These are phyloP conservation scores for Macquaria australasica DNA, from an alignment of 2,113 vertebrate genomes.

Conservation along the genomic window DNA sequence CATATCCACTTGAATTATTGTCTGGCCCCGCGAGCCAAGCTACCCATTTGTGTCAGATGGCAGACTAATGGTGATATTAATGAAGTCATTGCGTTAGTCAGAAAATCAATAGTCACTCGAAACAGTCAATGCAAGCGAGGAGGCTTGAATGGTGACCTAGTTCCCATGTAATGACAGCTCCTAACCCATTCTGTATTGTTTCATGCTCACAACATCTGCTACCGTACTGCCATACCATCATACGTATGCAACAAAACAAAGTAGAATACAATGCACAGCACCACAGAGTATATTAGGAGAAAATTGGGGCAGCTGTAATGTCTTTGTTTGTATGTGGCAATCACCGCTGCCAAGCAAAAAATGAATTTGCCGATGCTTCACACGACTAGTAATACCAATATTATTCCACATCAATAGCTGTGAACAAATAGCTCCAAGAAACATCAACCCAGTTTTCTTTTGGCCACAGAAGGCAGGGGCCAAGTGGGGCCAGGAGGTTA, in stretches of 20 bases:
- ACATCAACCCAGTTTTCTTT: constrained; percentile 56
- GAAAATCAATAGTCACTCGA: constrained; percentile 87
- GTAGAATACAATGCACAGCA: constrained; percentile 55
- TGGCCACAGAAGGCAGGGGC: constrained; percentile 64
- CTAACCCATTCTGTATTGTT: constrained; percentile 75
- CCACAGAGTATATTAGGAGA: constrained; percentile 35
- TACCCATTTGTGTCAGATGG: constrained; percentile 84
- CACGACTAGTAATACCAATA: constrained; percentile 53
- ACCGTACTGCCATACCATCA: constrained; percentile 67
- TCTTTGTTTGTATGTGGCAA: constrained; percentile 70
- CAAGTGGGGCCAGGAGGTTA: constrained; percentile 69
- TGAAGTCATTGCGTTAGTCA: constrained; percentile 87
- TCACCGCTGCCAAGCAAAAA: constrained; percentile 65
- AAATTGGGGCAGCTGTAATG: constrained; percentile 79
- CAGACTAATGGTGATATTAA: constrained; percentile 86
- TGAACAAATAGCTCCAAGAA: constrained; percentile 68
- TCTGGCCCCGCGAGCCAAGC: constrained; percentile 67
- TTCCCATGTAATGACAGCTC: constrained; percentile 80
- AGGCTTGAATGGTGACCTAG: constrained; percentile 84
- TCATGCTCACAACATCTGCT: constrained; percentile 78
- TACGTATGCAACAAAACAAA: constrained; percentile 68
- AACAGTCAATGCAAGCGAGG: constrained; percentile 78
- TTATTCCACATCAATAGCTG: constrained; percentile 74
- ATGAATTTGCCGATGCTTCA: constrained; percentile 60
- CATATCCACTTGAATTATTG: constrained; percentile 74